Conservation (phyloP, 37 sponge, comb jelly and placozoan genomes). For the Haliclona indistincta region DNA sequence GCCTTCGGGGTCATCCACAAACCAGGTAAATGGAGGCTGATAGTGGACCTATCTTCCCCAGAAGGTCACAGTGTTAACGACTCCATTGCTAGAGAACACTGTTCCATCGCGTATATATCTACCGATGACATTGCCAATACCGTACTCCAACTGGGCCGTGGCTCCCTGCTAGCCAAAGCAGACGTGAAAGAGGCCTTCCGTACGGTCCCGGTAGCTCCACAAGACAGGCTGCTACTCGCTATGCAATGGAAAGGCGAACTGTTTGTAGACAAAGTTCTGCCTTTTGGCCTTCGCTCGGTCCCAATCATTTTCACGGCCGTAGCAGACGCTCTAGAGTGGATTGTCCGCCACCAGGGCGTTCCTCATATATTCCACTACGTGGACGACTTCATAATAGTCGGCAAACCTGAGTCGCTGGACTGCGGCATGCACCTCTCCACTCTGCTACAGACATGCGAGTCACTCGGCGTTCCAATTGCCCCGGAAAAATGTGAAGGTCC, state of each 20-base stretch:
- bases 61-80: too few relatives aligned
- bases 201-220: constrained; percentile 18
- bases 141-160: too few relatives aligned
- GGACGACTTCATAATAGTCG: constrained; percentile 34
- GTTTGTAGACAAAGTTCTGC: constrained; percentile 22
- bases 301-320: constrained; percentile 21
- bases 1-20: too few relatives aligned
- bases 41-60: too few relatives aligned
- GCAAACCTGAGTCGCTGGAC: constrained; percentile 1
- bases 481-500: constrained; percentile 37
- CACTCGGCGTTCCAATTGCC: constrained; percentile 50
- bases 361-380: constrained; percentile 18
- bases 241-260: constrained; percentile 17
- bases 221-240: constrained; percentile 12
- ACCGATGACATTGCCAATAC: too few relatives aligned
- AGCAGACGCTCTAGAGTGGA: constrained; percentile 16
- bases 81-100: too few relatives aligned
- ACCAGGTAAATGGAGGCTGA: too few relatives aligned
- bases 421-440: neutral
- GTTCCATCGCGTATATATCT: too few relatives aligned
- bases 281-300: too few relatives aligned
- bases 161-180: too few relatives aligned
- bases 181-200: constrained; percentile 28
- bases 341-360: constrained; percentile 14
- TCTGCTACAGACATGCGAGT: constrained; percentile 2